A percentile compares a stretch with the other conserved stretches of the same genome.
Evolutionary conservation across 2,888 invertebrate genomes (phyloP).

Genomic region (Mechanitis messenoides): DNA sequence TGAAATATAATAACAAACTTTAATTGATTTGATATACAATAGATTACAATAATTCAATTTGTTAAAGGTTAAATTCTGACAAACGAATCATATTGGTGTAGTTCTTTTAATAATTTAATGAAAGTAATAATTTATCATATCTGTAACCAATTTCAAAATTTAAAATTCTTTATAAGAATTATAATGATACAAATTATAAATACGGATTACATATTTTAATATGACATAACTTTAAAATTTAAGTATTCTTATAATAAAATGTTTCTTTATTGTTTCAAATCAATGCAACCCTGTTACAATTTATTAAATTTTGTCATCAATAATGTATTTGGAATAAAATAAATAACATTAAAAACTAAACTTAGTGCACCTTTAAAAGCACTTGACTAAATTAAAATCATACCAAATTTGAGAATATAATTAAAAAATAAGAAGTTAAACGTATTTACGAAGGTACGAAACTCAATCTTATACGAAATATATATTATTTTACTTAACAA

Average conservation of each 20-base stretch:
- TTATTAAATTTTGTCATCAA: constrained; percentile 11
- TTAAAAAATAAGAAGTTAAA: too few species aligned
- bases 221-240: constrained; percentile 12
- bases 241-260: background rate
- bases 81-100: too few species aligned
- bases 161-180: constrained; percentile 22
- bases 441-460: background rate
- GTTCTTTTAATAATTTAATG: too few species aligned
- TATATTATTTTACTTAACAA: constrained; percentile 53
- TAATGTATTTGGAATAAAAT: background rate
- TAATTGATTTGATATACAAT: too few species aligned
- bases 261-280: constrained; percentile 17
- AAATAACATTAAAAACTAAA: constrained; percentile 31
- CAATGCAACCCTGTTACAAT: constrained; percentile 19
- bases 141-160: constrained; percentile 14
- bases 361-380: constrained; percentile 38
- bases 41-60: too few species aligned
- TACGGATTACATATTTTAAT: constrained; percentile 14
- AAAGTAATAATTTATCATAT: constrained; percentile 5
- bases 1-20: background rate
- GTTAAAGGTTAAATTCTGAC: too few species aligned
- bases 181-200: constrained; percentile 13
- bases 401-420: background rate
- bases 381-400: background rate
- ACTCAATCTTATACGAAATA: constrained; percentile 32